These are phyloP conservation scores for Brevimyrus niger DNA, from an alignment of 2,113 vertebrate species.

Conservation along the genomic window DNA sequence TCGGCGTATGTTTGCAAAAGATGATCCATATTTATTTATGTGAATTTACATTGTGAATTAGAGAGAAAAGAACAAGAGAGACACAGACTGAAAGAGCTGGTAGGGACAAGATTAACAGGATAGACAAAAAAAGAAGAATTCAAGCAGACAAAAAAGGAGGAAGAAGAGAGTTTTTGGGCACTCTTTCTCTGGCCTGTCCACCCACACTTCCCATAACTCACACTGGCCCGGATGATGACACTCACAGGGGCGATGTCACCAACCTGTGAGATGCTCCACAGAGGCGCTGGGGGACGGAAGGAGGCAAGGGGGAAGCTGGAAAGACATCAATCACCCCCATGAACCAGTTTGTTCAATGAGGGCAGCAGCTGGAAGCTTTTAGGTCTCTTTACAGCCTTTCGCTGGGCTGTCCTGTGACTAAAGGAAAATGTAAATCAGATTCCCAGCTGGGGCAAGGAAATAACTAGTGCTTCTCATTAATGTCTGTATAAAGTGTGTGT, in stretches of 20 bases:
- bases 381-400: not conserved
- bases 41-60: not conserved
- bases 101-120: not conserved
- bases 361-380: not conserved
- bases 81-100: not conserved
- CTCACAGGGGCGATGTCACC: not conserved
- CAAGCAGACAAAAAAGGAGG: not conserved
- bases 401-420: not conserved
- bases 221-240: not conserved
- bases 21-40: not conserved
- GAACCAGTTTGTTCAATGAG: slow-evolving; percentile 4
- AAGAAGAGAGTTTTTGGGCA: slow-evolving; percentile 2
- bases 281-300: not conserved
- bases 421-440: slow-evolving; percentile 5
- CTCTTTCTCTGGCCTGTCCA: not conserved
- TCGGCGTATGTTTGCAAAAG: not conserved
- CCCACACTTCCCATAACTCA: slow-evolving; percentile 3
- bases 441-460: not conserved
- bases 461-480: not conserved
- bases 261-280: not conserved
- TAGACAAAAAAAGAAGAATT: not conserved
- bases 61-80: not conserved
- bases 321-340: not conserved
- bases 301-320: not conserved
- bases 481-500: not conserved